A percentile compares a stretch with the other conserved stretches of the same genome.
Evolutionary conservation across 2,888 invertebrate genomes (phyloP).

Genomic region (Noctua janthina): DNA sequence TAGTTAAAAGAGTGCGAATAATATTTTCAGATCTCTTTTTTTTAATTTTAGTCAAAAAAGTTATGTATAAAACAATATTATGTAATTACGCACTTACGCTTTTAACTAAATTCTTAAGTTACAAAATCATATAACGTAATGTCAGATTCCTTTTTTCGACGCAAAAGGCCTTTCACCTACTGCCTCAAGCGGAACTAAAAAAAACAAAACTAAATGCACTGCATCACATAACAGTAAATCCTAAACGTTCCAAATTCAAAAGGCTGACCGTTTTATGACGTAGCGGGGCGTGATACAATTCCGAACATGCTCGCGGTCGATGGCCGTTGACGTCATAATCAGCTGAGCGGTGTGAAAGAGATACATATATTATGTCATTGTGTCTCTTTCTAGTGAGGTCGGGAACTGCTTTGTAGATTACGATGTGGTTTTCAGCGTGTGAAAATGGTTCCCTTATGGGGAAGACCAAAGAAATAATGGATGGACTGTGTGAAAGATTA

Average conservation of each 20-base stretch:
- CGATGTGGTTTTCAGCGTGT: slow-evolving; percentile 36
- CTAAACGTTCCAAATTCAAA: slow-evolving; percentile 68
- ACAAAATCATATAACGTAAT: not conserved
- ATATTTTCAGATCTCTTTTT: no score
- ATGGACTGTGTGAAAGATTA: not conserved
- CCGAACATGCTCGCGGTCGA: slow-evolving; percentile 75
- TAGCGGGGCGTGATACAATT: slow-evolving; percentile 76
- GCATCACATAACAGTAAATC: slow-evolving; percentile 56
- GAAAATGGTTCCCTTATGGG: not conserved
- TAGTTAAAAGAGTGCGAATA: not conserved
- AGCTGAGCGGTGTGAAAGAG: slow-evolving; percentile 76
- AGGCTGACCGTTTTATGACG: slow-evolving; percentile 75
- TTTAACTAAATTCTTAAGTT: not conserved
- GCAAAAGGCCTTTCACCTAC: not conserved
- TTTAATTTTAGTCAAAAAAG: not conserved
- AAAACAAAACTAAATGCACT: slow-evolving; percentile 16
- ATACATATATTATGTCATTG: slow-evolving; percentile 28
- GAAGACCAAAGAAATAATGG: not conserved
- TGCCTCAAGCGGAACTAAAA: not conserved
- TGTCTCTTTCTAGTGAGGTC: slow-evolving; percentile 52
- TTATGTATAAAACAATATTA: not conserved
- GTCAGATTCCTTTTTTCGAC: not conserved
- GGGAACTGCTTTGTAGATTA: slow-evolving; percentile 44
- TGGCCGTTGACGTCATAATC: slow-evolving; percentile 87
- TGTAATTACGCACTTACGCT: no score